Evolutionary conservation across 2,113 vertebrate genomes (phyloP).

Genomic region (Festucalex cinctus): DNA sequence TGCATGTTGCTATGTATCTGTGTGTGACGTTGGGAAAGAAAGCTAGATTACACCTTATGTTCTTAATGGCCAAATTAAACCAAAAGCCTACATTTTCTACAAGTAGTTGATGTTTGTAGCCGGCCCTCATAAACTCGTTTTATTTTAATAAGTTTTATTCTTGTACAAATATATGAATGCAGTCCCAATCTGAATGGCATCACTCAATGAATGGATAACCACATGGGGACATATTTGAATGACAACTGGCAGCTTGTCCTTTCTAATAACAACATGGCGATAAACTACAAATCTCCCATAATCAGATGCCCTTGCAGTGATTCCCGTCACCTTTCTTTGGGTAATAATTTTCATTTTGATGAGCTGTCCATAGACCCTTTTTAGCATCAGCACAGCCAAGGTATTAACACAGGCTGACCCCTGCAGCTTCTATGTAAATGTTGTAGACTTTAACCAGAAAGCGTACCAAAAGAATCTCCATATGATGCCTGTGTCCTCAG

Average conservation of each 20-base stretch:
- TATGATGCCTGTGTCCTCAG: conserved; percentile 65
- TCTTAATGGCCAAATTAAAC: conserved; percentile 57
- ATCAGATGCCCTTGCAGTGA: conserved; percentile 47
- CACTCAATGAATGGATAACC: conserved; percentile 28
- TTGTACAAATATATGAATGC: conserved; percentile 4
- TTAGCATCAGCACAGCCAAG: conserved; percentile 56
- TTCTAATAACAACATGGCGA: conserved; percentile 23
- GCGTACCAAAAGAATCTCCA: conserved; percentile 68
- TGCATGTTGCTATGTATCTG: conserved; percentile 74
- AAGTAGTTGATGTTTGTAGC: conserved; percentile 64
- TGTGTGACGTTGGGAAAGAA: conserved; percentile 71
- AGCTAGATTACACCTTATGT: conserved; percentile 81
- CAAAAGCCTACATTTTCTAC: conserved; percentile 53
- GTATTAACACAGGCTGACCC: conserved; percentile 60
- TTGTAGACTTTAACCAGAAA: conserved; percentile 49
- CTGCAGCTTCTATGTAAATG: conserved; percentile 65
- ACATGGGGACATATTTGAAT: conserved; percentile 29
- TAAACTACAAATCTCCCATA: conserved; percentile 42
- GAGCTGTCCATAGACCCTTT: conserved; percentile 62
- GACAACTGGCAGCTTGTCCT: conserved; percentile 48
- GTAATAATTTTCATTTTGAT: conserved; percentile 71
- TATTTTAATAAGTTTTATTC: conserved; percentile 25
- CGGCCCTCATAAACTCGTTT: conserved; percentile 11
- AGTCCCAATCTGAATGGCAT: not conserved
- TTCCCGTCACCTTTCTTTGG: conserved; percentile 59